Evolutionary conservation across 2,888 invertebrate species (phyloP).

Genomic region (Drosophila limbata): DNA sequence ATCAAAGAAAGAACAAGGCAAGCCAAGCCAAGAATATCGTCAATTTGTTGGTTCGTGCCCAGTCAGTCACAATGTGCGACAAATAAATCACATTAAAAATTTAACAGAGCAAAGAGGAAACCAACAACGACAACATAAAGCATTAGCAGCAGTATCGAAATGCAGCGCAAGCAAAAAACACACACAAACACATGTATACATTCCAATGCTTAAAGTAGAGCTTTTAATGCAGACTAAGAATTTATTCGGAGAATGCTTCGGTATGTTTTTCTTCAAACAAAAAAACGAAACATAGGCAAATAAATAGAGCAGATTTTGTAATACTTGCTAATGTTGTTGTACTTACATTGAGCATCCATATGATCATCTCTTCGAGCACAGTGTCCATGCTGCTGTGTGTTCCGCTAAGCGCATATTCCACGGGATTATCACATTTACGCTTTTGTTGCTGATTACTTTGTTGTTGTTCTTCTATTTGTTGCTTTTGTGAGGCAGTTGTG

Average conservation of each 20-base stretch:
- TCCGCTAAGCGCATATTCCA: slow-evolving; percentile 67
- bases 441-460: slow-evolving; percentile 13
- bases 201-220: slow-evolving; percentile 12
- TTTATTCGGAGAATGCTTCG: background rate
- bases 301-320: background rate
- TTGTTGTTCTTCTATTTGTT: slow-evolving; percentile 6
- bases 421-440: slow-evolving; percentile 66
- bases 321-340: background rate
- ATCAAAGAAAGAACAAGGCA: slow-evolving; percentile 34
- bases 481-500: background rate
- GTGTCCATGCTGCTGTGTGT: slow-evolving; percentile 65
- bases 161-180: slow-evolving; percentile 33
- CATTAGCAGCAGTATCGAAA: slow-evolving; percentile 33
- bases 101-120: slow-evolving; percentile 52
- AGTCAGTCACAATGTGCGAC: slow-evolving; percentile 54
- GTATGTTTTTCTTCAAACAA: background rate
- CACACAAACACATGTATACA: slow-evolving; percentile 2
- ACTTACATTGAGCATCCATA: slow-evolving; percentile 74
- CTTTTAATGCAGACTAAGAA: slow-evolving; percentile 6
- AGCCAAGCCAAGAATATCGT: slow-evolving; percentile 26
- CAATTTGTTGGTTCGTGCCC: slow-evolving; percentile 41
- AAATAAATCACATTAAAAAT: slow-evolving; percentile 79
- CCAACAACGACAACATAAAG: slow-evolving; percentile 26
- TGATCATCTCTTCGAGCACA: slow-evolving; percentile 68
- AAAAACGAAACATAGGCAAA: background rate